Evolutionary conservation across 1,140 invertebrate genomes (phyloP), one percentile per base, ranked within the genome.

Genomic region (Antheraea mylitta): DNA sequence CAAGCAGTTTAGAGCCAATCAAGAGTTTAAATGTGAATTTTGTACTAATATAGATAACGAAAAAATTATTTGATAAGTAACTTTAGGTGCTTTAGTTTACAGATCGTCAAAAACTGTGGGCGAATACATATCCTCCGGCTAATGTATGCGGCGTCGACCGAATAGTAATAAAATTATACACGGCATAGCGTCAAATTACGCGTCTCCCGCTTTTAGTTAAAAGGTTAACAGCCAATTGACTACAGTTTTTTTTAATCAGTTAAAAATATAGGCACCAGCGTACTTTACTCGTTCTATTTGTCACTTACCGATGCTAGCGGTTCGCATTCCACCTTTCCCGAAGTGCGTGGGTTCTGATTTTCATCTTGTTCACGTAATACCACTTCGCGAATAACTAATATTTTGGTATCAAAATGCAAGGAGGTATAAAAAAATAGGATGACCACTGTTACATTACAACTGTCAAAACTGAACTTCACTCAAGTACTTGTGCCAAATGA

Each of bases 221-320:
- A 91, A 91, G 89, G 89, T 91, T 91, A 91, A 91, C 89, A 91
- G 84, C 76, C 89, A 91, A 91, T 91, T 91, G 89, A 91, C 88
- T 89, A 89, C 83, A 83, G 85, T 89, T 90, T 90, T 89, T 88
- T 89, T 91, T 90, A 89, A 91, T 91, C 88, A 91, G 88, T 91
- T 91, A 91, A 90, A 90, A 89, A 90, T 90, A 90, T 85, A 87
- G 86, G 85, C 85, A 90, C 83, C 81, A 74, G 76, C 74, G 74
- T 79, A 73, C 48, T 59, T 11, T 74, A 74, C 72, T 73, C 69
- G 66, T 71, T 65, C 74, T 77, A 77, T 73, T 75, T 77, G 68
- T 64, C 65, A 85, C 89, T 91, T 76, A 91, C 89, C 83, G 82
- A 81, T 82, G 86, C 89, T 90, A 89, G 86, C 87, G 87, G 81